phyloP scores from a whole-genome alignment of 1,140 invertebrate genomes.

The Harlomillsia oculata region DNA sequence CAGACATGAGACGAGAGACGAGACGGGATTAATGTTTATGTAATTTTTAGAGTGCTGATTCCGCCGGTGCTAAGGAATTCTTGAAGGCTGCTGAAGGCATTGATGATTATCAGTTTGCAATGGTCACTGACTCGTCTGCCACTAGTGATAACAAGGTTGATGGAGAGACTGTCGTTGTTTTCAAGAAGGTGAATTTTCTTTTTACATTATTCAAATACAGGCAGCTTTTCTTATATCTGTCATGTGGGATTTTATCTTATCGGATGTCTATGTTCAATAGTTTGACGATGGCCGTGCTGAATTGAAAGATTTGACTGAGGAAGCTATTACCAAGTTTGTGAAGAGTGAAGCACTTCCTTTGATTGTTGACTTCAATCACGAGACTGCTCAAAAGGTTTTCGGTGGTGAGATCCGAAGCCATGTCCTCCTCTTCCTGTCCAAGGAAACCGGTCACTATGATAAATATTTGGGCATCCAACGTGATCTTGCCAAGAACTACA shows the following conservation, averaged over 20 bases:
- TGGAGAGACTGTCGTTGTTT: conserved; percentile 66
- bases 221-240: too few species aligned
- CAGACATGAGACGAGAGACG: background rate
- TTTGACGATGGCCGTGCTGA: conserved; percentile 87
- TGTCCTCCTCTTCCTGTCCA: conserved; percentile 86
- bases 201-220: conserved; percentile 7
- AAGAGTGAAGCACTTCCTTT: conserved; percentile 75
- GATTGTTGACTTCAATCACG: conserved; percentile 95
- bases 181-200: conserved; percentile 67
- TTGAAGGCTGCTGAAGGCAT: conserved; percentile 62
- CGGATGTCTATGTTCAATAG: too few species aligned
- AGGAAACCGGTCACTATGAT: conserved; percentile 72
- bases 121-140: conserved; percentile 65
- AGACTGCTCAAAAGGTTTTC: conserved; percentile 95
- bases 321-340: conserved; percentile 73
- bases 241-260: too few species aligned
- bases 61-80: conserved; percentile 72
- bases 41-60: conserved; percentile 53
- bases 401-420: conserved; percentile 95
- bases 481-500: conserved; percentile 76
- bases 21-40: background rate
- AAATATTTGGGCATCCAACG: conserved; percentile 63
- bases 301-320: conserved; percentile 59
- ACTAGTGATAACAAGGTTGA: conserved; percentile 63
- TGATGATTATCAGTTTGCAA: conserved; percentile 84